phyloP scores from a whole-genome alignment of 2,113 vertebrate species.

The Pterocles gutturalis region DNA sequence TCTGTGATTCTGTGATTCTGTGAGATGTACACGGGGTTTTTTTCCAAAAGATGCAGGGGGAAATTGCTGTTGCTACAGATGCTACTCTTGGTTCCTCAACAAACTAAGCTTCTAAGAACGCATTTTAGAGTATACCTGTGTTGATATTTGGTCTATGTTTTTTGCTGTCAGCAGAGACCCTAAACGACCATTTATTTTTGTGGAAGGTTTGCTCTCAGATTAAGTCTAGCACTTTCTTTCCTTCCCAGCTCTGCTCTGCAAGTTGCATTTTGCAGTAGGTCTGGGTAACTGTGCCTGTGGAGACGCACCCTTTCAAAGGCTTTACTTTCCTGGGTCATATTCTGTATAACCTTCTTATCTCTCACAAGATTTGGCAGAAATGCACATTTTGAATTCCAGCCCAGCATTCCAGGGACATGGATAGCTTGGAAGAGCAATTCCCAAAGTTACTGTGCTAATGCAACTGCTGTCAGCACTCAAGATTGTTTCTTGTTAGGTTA shows the following conservation, averaged over 20 bases:
- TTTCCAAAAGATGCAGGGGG: not conserved
- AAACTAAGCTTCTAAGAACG: not conserved
- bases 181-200: not conserved
- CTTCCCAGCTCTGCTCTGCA: not conserved
- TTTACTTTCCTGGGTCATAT: not conserved
- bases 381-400: not conserved
- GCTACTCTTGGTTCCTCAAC: not conserved
- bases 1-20: no score
- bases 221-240: not conserved
- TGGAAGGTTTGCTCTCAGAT: not conserved
- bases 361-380: conserved; percentile 24
- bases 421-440: conserved; percentile 16
- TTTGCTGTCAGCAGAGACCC: not conserved
- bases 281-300: not conserved
- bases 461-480: not conserved
- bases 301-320: not conserved
- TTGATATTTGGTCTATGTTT: not conserved
- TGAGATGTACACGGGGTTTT: not conserved
- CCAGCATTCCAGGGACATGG: not conserved
- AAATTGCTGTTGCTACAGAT: not conserved
- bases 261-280: not conserved
- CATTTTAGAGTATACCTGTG: not conserved
- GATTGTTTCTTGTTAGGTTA: conserved; percentile 8
- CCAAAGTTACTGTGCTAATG: not conserved
- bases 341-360: not conserved